Base-by-base conservation (phyloP, 2,797 vertebrate species). In the Pseudochirops corinnae region DNA sequence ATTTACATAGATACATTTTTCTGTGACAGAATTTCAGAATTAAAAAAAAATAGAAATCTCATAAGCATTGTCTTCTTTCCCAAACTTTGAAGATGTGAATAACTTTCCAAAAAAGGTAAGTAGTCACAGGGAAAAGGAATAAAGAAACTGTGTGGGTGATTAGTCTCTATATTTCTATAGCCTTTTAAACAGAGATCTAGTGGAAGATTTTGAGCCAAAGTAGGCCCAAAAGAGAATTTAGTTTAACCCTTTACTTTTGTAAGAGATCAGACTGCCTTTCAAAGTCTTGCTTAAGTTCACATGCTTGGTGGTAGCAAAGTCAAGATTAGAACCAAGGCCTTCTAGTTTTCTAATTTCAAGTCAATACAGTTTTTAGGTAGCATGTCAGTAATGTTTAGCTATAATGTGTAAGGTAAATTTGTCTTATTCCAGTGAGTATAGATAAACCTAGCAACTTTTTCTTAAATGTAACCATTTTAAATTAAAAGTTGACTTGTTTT, bases 351-450 rank as follows among this genome's bases (percentile, higher is more conserved):
- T 46, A 16, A 56, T 95, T 95, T 94, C 82, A 2, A 82, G n/a
- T 93, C 93, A 26, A 6, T 93, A 90, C 16, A 52, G 95, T 74
- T 56, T 95, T 56, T 91, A 74, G 29, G 39, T 95, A 92, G n/a
- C n/a, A 50, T 95, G 90, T 92, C 82, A 93, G 58, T 58, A 93
- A 16, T n/a, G 94, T 96, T 39, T 21, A 82, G 56, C 74, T 93
- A 95, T 24, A 87, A 14, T 93, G 18, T 52, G 57, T 87, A 92
- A 93, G 60, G 5, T 94, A 94, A 94, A 93, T 94, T 95, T 94
- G 39, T 93, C 92, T 94, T 94, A 58, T 29, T 91, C 11, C 52
- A 93, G 26, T 87, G 28, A 94, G 55, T 90, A 1, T 92, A 5
- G 39, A 26, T 87, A 21, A 50, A 46, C 10, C 21, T 46, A 82